Evolutionary conservation across 2,888 invertebrate species (phyloP).

Genomic region (Acleris laterana): DNA sequence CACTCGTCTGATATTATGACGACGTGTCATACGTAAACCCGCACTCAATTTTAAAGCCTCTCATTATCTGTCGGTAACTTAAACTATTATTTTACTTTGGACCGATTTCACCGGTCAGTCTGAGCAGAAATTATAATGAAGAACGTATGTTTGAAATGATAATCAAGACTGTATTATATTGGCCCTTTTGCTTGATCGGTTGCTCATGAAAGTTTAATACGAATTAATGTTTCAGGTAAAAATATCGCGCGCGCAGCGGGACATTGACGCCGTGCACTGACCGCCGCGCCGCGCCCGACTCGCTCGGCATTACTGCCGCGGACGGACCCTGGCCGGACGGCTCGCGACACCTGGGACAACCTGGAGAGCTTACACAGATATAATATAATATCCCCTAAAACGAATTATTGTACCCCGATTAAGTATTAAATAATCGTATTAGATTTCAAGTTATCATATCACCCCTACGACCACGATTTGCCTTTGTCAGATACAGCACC

Average conservation of each 20-base stretch:
- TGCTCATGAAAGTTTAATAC: conserved; percentile 14
- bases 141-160: too few species aligned
- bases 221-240: conserved; percentile 85
- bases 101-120: too few species aligned
- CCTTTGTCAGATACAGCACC: conserved; percentile 62
- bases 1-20: too few species aligned
- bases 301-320: conserved; percentile 53
- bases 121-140: too few species aligned
- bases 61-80: too few species aligned
- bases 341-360: background rate
- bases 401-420: conserved; percentile 11
- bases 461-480: conserved; percentile 50
- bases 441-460: conserved; percentile 2
- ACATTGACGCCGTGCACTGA: conserved; percentile 92
- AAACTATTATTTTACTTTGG: too few species aligned
- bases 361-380: conserved; percentile 21
- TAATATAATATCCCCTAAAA: conserved; percentile 10
- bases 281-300: conserved; percentile 35
- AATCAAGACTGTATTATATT: too few species aligned
- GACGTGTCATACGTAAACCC: too few species aligned
- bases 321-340: background rate
- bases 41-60: too few species aligned
- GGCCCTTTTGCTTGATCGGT: background rate
- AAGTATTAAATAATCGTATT: conserved; percentile 9
- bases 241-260: conserved; percentile 97